These are phyloP conservation scores for Agapostemon virescens DNA, from an alignment of 2,888 invertebrate species.

Conservation along the genomic window DNA sequence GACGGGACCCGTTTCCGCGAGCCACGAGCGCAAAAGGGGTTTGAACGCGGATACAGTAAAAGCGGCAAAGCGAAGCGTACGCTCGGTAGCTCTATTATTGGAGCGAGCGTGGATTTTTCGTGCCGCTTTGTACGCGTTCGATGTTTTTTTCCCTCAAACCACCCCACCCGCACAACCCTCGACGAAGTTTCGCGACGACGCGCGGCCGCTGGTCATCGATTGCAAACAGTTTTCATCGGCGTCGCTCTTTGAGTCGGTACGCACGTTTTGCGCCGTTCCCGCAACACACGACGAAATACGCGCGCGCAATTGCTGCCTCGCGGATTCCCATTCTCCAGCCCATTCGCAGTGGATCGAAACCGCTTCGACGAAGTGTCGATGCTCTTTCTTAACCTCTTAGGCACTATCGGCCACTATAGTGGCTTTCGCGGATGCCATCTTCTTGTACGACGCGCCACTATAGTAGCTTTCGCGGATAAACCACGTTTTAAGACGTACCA, in stretches of 20 bases:
- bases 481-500: too few species aligned
- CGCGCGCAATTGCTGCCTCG: background rate
- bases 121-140: constrained; percentile 39
- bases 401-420: too few species aligned
- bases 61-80: background rate
- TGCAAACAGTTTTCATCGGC: constrained; percentile 42
- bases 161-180: background rate
- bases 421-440: too few species aligned
- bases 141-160: constrained; percentile 19
- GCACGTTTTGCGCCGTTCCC: constrained; percentile 5
- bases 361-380: background rate
- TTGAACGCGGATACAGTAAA: constrained; percentile 5
- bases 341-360: background rate
- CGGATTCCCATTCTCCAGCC: background rate
- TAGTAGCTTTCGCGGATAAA: too few species aligned
- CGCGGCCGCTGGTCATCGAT: constrained; percentile 33
- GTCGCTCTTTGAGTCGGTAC: background rate
- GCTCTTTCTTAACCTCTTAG: background rate
- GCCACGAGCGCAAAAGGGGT: constrained; percentile 6
- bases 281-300: background rate
- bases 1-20: constrained; percentile 8
- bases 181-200: constrained; percentile 18
- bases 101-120: constrained; percentile 31
- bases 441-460: too few species aligned
- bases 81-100: constrained; percentile 30